Evolutionary conservation across 35 echinoderm and acorn worm genomes (phyloP), one percentile per base, ranked within the genome.

Genomic region (Eucidaris tribuloides): DNA sequence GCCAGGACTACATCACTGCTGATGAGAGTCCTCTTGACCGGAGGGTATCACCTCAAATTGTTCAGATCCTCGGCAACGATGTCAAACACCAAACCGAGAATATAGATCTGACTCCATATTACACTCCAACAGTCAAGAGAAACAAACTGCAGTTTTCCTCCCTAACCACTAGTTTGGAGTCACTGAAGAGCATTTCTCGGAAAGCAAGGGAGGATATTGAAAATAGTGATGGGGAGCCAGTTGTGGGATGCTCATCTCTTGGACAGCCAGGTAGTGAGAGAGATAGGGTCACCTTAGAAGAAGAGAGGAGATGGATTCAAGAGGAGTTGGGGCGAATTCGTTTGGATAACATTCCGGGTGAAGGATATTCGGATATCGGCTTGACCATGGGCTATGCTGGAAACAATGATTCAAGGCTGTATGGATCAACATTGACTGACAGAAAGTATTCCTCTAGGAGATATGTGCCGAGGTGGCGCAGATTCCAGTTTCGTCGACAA

Each of bases 301-400:
- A 35, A 3, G 68, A 74, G 37, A 74, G 68, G 24, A 38, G 37
- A n/a, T 74, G 33, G 68, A 74, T 74, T 24, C 68, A 74, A 40
- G 68, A 74, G 25, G 68, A 74, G 37, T 40, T 74, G 15, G 33
- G 68, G 25, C 38, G 68, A 22, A 74, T 74, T 42, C 68, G 68
- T 7, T 40, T 74, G 38, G 68, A 74, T 40, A 74, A 74, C 68
- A 74, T 74, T 74, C 68, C 68, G 18, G 68, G 68, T 35, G 68
- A 74, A 18, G 44, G 44, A 24, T 74, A 74, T 74, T 3, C 68
- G 44, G 68, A 74, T 33, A 32, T 64, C 30, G 61, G 25, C 30
- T 32, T 27, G 61, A 64, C 28, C 14, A 11, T 7, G 19, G 37
- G 68, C 24, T 33, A 3, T 43, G 68, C 38, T 74, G 44, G 24